These are phyloP conservation scores for Chorisops tibialis DNA, from an alignment of 2,888 invertebrate genomes.

Conservation along the genomic window DNA sequence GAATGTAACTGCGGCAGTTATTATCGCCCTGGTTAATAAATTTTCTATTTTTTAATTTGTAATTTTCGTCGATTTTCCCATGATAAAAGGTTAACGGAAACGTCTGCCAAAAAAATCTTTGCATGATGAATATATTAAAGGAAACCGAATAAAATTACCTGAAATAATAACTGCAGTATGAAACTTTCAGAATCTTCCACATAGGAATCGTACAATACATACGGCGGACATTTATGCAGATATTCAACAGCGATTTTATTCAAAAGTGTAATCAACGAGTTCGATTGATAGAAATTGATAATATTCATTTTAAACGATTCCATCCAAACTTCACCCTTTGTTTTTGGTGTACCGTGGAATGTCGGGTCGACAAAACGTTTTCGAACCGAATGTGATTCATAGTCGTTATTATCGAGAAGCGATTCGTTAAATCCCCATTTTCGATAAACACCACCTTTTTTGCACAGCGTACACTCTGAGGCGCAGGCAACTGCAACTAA, in stretches of 20 bases:
- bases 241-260: constrained; percentile 60
- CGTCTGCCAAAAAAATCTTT: constrained; percentile 35
- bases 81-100: constrained; percentile 60
- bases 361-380: constrained; percentile 55
- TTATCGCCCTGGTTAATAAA: constrained; percentile 39
- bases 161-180: constrained; percentile 59
- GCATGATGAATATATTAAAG: neutral
- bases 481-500: too few relatives aligned
- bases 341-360: constrained; percentile 60
- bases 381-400: too few relatives aligned
- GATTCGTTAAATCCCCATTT: too few relatives aligned
- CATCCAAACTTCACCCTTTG: constrained; percentile 57
- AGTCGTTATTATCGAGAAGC: too few relatives aligned
- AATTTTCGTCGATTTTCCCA: constrained; percentile 58
- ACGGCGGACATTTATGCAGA: constrained; percentile 62
- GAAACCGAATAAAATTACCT: constrained; percentile 36
- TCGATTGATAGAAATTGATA: constrained; percentile 53
- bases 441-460: too few relatives aligned
- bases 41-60: constrained; percentile 53
- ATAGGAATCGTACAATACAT: constrained; percentile 64
- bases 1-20: constrained; percentile 63
- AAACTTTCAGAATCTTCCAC: constrained; percentile 58
- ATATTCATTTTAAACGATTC: constrained; percentile 48
- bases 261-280: constrained; percentile 61
- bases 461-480: too few relatives aligned